Evolutionary conservation across 2,113 vertebrate species (phyloP), one percentile per base, ranked within the genome.

Genomic region (Uria aalge): DNA sequence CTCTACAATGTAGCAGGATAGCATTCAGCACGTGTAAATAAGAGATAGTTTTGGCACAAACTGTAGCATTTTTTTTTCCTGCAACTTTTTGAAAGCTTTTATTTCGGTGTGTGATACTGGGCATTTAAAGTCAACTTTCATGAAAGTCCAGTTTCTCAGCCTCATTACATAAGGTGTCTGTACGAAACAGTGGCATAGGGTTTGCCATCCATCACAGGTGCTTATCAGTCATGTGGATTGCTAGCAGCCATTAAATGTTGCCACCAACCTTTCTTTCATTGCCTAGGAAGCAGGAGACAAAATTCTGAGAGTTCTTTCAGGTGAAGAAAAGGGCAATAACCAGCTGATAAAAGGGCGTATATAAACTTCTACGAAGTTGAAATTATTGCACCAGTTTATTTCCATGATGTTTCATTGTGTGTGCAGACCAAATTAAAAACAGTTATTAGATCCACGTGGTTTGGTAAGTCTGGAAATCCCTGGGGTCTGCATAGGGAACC

Each of bases 401-500:
- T 66, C 32, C 12, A 4, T 67, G 32, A 19, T 50, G 22, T 79
- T 50, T 34, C 0, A 0, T 48, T 1, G 6, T 21, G 20, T 36
- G 1, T n/a, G 27, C 22, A 74, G 34, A 67, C 36, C 21, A 59
- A 63, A 48, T 57, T 57, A 36, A 81, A 56, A 67, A 15, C 7
- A 34, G 32, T 75, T 21, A 45, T 8, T 18, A 34, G 32, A 45
- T 62, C n/a, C 18, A 2, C 20, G 27, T 56, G 32, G 36, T 23
- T 77, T 69, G 10, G 23, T 74, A 57, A 38, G 20, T 74, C 17
- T 81, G 69, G 45, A 81, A 64, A 38, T 82, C 45, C 15, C 4
- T 67, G 43, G 16, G 36, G 11, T 38, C 47, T 67, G 5, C 57
- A 9, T 26, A 59, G 41, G 56, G 36, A 62, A 17, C 27, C 7